Conservation (phyloP, 2,113 vertebrate genomes). For the Pithys albifrons region DNA sequence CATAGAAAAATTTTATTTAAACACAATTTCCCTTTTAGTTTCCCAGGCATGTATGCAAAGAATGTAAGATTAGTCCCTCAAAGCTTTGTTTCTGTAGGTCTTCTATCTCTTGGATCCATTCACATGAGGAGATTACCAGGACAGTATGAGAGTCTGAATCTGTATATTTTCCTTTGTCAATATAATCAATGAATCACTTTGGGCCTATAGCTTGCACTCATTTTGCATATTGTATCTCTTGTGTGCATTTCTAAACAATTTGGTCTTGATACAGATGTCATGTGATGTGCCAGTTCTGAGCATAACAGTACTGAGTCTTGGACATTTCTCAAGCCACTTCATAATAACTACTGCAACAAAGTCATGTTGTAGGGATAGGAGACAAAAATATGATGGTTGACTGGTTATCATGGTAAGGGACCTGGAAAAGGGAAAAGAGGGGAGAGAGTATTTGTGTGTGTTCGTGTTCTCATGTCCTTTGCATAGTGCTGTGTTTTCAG, state of each 20-base stretch:
- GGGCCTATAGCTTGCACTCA: neutral
- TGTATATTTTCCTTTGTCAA: neutral
- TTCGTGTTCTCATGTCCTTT: accelerated
- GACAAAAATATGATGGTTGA: neutral
- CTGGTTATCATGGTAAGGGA: neutral
- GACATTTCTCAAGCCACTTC: neutral
- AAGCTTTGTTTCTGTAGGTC: neutral
- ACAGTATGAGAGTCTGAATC: neutral
- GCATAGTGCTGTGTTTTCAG: neutral
- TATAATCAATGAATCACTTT: neutral
- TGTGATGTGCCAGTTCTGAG: neutral
- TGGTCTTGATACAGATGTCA: neutral
- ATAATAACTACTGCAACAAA: neutral
- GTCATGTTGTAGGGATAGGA: neutral
- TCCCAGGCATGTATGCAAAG: neutral
- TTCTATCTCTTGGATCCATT: neutral
- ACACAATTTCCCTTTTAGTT: neutral
- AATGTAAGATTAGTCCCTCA: neutral
- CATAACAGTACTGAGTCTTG: neutral
- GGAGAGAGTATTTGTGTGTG: neutral
- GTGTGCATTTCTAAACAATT: neutral
- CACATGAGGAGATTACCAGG: neutral
- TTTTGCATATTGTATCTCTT: neutral
- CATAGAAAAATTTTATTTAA: neutral
- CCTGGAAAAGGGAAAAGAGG: neutral